Conservation (phyloP, 2,797 vertebrate species). For the Rhabdomys pumilio region DNA sequence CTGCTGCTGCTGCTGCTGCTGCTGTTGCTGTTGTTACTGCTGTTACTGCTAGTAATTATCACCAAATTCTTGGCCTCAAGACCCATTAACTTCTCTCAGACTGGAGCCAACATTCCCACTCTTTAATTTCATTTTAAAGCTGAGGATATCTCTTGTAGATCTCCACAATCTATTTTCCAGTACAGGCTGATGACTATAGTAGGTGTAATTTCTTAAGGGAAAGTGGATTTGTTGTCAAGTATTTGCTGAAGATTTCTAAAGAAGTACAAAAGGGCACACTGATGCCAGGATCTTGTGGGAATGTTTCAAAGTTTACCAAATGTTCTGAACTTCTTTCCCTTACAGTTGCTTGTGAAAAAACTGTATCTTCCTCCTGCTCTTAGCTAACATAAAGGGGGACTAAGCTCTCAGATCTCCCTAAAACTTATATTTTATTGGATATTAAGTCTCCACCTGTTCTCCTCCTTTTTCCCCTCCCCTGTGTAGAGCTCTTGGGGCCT, state of each 20-base stretch:
- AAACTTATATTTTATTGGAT: not conserved
- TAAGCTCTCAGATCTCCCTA: not conserved
- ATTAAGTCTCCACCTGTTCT: not conserved
- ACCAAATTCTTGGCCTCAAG: not conserved
- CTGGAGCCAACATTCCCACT: not conserved
- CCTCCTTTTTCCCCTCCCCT: not conserved
- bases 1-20: no score
- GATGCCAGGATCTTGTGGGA: not conserved
- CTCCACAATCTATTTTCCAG: not conserved
- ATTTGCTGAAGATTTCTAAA: not conserved
- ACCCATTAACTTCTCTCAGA: not conserved
- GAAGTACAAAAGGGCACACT: not conserved
- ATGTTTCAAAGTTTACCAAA: not conserved
- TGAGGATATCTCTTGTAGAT: not conserved
- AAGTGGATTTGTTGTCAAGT: not conserved
- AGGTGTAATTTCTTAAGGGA: not conserved
- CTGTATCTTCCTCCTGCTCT: not conserved
- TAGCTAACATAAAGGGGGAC: not conserved
- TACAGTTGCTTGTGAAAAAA: not conserved
- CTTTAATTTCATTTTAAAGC: not conserved
- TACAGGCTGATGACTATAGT: not conserved
- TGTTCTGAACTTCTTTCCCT: not conserved
- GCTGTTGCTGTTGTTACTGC: no score
- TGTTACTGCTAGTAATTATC: not conserved
- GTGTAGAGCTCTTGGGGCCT: not conserved